Conservation (phyloP, 1,140 invertebrate species). For the Bombus sibiricus region DNA sequence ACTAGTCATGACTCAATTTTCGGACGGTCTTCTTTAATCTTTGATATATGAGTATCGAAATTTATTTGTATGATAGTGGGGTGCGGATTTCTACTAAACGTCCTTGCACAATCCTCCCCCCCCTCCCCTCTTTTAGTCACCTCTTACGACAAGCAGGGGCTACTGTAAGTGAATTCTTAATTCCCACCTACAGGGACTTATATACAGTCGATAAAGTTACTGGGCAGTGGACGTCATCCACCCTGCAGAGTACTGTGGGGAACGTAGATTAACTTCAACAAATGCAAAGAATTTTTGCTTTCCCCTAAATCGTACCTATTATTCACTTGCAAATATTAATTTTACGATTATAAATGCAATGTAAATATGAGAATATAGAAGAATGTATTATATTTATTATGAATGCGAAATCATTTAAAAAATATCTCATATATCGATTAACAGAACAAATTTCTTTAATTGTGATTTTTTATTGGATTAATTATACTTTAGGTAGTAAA, state of each 20-base stretch:
- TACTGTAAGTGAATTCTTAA: conserved; percentile 12
- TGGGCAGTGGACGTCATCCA: background rate
- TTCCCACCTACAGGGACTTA: background rate
- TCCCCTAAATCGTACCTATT: too few species aligned
- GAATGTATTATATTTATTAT: conserved; percentile 28
- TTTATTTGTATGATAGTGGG: too few species aligned
- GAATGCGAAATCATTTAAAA: background rate
- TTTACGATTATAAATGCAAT: background rate
- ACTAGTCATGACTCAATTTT: too few species aligned
- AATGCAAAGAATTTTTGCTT: background rate
- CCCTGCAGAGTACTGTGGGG: background rate
- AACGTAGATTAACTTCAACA: background rate
- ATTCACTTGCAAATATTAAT: background rate
- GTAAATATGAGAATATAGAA: conserved; percentile 16
- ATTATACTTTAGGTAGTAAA: conserved; percentile 12
- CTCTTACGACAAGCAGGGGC: background rate
- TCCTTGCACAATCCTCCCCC: too few species aligned
- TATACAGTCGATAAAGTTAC: too few species aligned
- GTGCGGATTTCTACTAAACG: too few species aligned
- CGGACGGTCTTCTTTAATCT: too few species aligned
- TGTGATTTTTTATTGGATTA: background rate
- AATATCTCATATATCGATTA: background rate
- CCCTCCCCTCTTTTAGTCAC: background rate
- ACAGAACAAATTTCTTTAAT: background rate
- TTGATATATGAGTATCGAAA: too few species aligned